phyloP scores from a whole-genome alignment of 2,888 invertebrate genomes.

The Ditula angustiorana region DNA sequence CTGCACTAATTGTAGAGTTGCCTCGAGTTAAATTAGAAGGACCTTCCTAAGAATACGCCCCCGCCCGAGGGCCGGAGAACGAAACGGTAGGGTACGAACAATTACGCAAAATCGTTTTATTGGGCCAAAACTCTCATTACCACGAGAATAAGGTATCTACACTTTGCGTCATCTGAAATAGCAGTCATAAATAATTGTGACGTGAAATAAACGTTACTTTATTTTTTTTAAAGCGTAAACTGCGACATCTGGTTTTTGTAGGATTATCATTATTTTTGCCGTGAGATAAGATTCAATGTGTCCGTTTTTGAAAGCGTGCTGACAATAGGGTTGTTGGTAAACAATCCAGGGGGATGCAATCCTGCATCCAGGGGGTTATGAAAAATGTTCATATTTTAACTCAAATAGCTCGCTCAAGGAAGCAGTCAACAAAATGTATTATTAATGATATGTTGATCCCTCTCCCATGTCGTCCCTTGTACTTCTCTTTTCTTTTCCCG shows the following conservation, averaged over 20 bases:
- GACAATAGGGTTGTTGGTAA: not conserved
- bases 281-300: no score
- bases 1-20: slow-evolving; percentile 38
- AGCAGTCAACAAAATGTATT: not conserved
- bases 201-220: no score
- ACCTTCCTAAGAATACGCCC: slow-evolving; percentile 18
- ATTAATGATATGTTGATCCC: slow-evolving; percentile 6
- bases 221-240: no score
- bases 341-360: not conserved
- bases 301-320: no score
- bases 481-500: not conserved
- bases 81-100: slow-evolving; percentile 23
- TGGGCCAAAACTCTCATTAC: not conserved
- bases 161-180: no score
- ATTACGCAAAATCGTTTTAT: slow-evolving; percentile 19
- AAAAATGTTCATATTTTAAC: not conserved
- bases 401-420: not conserved
- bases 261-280: no score
- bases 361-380: no score
- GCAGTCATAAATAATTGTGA: no score
- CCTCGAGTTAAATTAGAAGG: slow-evolving; percentile 35
- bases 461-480: not conserved
- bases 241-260: no score
- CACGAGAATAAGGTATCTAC: not conserved
- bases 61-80: slow-evolving; percentile 11